Conservation (phyloP, 2,797 vertebrate genomes). For the Lepilemur ruficaudatus region DNA sequence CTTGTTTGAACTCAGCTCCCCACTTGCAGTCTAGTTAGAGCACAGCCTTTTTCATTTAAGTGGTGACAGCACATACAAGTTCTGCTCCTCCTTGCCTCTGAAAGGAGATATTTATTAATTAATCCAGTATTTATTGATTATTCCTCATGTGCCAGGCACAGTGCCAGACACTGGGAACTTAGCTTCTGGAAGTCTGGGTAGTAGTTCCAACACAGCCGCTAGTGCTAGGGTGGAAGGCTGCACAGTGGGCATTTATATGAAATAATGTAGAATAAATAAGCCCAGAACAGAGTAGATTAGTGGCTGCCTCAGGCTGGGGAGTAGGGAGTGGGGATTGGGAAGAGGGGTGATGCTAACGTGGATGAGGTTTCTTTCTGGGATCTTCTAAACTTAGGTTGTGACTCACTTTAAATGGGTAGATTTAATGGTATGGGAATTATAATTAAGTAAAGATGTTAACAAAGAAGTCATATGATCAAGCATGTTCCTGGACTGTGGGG, state of each 20-base stretch:
- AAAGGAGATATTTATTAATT: background rate
- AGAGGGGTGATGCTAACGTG: background rate
- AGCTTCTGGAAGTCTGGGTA: background rate
- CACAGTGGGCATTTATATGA: background rate
- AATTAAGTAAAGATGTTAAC: background rate
- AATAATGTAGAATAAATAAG: background rate
- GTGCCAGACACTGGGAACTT: background rate
- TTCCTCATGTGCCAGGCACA: background rate
- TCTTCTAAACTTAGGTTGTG: background rate
- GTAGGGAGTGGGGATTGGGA: rapidly evolving
- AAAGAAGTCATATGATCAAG: too few relatives aligned
- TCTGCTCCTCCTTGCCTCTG: background rate
- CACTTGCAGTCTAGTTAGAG: background rate
- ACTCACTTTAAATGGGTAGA: background rate
- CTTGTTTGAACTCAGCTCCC: background rate
- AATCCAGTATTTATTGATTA: background rate
- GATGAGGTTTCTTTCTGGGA: background rate
- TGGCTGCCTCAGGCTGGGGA: too few relatives aligned
- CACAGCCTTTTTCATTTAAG: background rate
- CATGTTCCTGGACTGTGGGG: rapidly evolving
- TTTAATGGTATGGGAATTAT: background rate
- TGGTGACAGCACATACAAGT: background rate
- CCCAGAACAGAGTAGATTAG: background rate
- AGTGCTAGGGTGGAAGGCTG: background rate
- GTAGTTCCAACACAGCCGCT: background rate